Evolutionary conservation across 2,113 vertebrate species (phyloP).

Genomic region (Rutilus rutilus): DNA sequence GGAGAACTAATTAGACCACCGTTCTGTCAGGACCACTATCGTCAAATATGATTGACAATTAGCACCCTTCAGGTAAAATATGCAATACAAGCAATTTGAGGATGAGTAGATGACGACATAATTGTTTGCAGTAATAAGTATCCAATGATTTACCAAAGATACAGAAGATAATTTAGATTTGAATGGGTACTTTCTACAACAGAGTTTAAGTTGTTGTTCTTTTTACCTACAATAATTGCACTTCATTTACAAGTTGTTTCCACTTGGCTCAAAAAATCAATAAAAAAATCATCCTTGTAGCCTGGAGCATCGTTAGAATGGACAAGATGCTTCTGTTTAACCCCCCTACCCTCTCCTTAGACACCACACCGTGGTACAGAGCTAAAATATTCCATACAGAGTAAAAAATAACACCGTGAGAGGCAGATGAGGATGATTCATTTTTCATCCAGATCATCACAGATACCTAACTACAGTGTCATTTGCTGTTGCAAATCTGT

Average conservation of each 20-base stretch:
- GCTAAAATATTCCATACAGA: not conserved
- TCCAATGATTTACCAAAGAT: no score
- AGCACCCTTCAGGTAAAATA: no score
- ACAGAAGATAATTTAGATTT: no score
- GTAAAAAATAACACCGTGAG: constrained; percentile 38
- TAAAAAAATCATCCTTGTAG: not conserved
- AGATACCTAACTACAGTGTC: not conserved
- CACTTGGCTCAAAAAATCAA: not conserved
- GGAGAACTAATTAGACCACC: no score
- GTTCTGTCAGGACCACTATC: no score
- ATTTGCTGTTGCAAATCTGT: constrained; percentile 20
- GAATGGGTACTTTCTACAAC: not conserved
- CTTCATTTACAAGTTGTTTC: not conserved
- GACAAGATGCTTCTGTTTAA: not conserved
- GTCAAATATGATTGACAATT: no score
- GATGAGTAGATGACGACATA: no score
- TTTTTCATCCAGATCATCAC: constrained; percentile 28
- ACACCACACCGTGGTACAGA: not conserved
- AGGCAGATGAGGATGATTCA: constrained; percentile 27
- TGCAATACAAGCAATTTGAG: no score
- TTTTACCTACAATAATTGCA: not conserved
- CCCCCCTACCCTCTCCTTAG: not conserved
- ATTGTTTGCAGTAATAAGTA: no score
- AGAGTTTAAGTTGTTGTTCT: not conserved
- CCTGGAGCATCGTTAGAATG: not conserved